These are phyloP conservation scores for Malurus melanocephalus DNA, from an alignment of 2,113 vertebrate species.

Conservation along the genomic window DNA sequence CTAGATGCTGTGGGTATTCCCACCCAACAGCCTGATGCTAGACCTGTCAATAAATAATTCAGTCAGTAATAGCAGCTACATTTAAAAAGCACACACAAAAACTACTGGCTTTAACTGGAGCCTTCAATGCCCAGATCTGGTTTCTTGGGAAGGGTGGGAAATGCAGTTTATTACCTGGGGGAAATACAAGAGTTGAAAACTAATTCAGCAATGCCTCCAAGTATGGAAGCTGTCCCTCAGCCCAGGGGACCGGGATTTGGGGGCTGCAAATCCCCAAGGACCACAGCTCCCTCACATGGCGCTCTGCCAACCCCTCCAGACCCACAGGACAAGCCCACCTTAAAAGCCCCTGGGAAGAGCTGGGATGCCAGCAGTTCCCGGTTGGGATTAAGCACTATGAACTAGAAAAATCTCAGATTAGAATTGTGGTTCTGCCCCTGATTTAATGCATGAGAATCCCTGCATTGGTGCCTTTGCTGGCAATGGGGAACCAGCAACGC, in stretches of 20 bases:
- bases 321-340: not conserved
- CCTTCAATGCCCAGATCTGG: not conserved
- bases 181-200: not conserved
- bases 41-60: slow-evolving; percentile 14
- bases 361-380: not conserved
- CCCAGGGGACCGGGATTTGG: not conserved
- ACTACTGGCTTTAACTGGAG: not conserved
- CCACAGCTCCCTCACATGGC: fast-evolving
- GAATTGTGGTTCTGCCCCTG: not conserved
- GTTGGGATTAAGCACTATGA: not conserved
- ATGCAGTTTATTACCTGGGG: not conserved
- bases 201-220: not conserved
- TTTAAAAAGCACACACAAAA: slow-evolving; percentile 30
- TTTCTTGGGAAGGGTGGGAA: not conserved
- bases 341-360: not conserved
- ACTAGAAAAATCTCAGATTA: not conserved
- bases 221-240: not conserved
- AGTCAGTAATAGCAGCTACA: not conserved
- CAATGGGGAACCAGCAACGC: fast-evolving
- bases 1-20: not conserved
- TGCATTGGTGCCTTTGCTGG: fast-evolving
- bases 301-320: fast-evolving
- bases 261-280: not conserved
- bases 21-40: not conserved
- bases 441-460: not conserved